phyloP scores from a whole-genome alignment of 2,113 vertebrate species.

The Mustela lutreola region DNA sequence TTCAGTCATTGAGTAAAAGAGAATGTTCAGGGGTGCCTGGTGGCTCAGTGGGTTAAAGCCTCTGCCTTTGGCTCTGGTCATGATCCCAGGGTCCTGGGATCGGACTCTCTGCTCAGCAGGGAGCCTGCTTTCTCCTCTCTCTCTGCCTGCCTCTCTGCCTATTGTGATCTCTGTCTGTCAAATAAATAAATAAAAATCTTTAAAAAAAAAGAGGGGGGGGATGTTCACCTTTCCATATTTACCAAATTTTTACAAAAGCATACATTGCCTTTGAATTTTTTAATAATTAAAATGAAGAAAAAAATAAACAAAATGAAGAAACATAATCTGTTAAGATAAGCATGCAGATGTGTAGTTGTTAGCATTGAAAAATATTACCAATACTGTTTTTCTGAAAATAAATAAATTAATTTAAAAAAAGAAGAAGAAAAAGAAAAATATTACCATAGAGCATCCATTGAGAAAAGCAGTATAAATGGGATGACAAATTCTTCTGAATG shows the following conservation, averaged over 20 bases:
- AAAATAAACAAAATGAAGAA: neutral
- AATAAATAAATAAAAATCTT: too few species aligned
- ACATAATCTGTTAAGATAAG: neutral
- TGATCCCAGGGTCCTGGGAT: too few species aligned
- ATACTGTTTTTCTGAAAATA: too few species aligned
- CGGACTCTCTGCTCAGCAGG: too few species aligned
- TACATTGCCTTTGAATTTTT: neutral
- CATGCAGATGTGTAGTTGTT: neutral
- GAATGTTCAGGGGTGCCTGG: neutral
- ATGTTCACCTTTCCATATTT: neutral
- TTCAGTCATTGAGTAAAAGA: neutral
- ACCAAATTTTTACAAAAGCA: neutral
- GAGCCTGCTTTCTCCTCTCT: too few species aligned
- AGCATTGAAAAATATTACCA: neutral
- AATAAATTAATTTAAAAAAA: too few species aligned
- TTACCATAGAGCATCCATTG: neutral
- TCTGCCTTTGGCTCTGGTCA: too few species aligned
- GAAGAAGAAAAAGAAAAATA: neutral
- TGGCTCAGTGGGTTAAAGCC: too few species aligned
- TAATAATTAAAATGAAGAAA: constrained; percentile 18
- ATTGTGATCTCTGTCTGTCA: too few species aligned
- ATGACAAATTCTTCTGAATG: neutral
- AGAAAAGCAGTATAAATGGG: neutral
- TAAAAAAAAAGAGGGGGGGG: too few species aligned
- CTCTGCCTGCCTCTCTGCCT: too few species aligned